Base-by-base conservation (phyloP, 2,797 vertebrate genomes). In the Echiichthys vipera region DNA sequence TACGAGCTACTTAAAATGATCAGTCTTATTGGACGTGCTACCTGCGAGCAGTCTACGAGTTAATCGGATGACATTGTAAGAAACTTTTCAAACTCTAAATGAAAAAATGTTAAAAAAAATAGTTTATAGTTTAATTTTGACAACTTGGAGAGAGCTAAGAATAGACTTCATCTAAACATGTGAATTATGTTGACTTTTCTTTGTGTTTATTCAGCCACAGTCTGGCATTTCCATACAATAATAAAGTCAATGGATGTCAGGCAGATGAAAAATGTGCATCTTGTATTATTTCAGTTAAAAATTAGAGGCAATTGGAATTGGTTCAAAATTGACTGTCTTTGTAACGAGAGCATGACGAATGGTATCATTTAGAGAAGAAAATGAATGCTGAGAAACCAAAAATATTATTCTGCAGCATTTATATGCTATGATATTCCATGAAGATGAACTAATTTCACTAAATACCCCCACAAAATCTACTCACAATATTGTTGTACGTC, bases 271-370 rank as follows among this genome's bases (percentile, higher is more conserved):
- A 93, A 94, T 92, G 80, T 82, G 86, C 90, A 88, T 89, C 87
- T 88, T 83, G 85, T 89, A 84, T 91, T 88, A 88, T 91, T 93
- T 91, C 79, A 87, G 88, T 87, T 84, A 71, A 86, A 90, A 93
- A 93, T 92, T 86, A 93, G 88, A 93, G 84, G 90, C 89, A 89
- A 85, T 92, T 92, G 90, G 85, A 93, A 91, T 90, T 92, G 89
- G 86, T 91, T 89, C 74, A 91, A 83, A 94, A 94, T 88, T 87
- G 92, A 94, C 93, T 91, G 92, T 88, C 91, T 92, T 89, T 85
- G 87, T 93, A 95, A 94, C 90, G 88, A 94, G 91, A 71, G 84
- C 88, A 89, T 94, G 94, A 94, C 81, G 87, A 94, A 95, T 94
- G 92, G 89, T 87, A 73, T 91, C 85, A 93, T 93, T 94, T 93